Percentiles rank a stretch among this genome's conserved stretches.
These are phyloP conservation scores for Leptinotarsa peninsularis DNA, from an alignment of 2,888 invertebrate genomes.

Conservation along the genomic window DNA sequence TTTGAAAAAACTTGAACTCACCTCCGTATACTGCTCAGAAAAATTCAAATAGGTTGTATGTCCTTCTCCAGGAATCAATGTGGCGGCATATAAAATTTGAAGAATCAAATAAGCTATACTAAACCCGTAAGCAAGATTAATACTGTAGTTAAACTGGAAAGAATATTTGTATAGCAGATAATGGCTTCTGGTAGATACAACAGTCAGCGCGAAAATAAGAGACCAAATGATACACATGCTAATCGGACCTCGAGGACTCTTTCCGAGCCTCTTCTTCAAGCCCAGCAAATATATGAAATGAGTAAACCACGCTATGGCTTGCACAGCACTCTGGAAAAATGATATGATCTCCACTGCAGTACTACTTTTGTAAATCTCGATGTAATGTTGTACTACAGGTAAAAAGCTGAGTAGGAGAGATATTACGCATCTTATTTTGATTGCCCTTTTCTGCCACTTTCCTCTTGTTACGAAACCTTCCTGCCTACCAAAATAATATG, in stretches of 20 bases:
- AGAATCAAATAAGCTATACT: conserved; percentile 73
- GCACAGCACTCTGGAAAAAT: conserved; percentile 77
- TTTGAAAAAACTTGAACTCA: conserved; percentile 43
- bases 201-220: conserved; percentile 74
- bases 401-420: conserved; percentile 74
- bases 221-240: conserved; percentile 77
- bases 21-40: conserved; percentile 51
- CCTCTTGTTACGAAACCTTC: conserved; percentile 74
- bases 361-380: conserved; percentile 67
- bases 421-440: conserved; percentile 75
- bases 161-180: conserved; percentile 65
- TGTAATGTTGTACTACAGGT: conserved; percentile 78
- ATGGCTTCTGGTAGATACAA: conserved; percentile 78
- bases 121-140: conserved; percentile 70
- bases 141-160: conserved; percentile 56
- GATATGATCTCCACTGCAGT: conserved; percentile 66
- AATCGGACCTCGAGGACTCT: conserved; percentile 81
- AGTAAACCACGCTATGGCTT: conserved; percentile 83
- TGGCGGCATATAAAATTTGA: conserved; percentile 77
- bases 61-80: conserved; percentile 76
- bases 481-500: conserved; percentile 82
- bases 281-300: conserved; percentile 82
- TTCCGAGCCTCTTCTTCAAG: conserved; percentile 73
- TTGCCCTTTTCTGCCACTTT: conserved; percentile 72
- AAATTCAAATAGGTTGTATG: conserved; percentile 66